A percentile compares a stretch with the other conserved stretches of the same genome.
phyloP scores from a whole-genome alignment of 2,113 vertebrate species.

The Callipepla californica region DNA sequence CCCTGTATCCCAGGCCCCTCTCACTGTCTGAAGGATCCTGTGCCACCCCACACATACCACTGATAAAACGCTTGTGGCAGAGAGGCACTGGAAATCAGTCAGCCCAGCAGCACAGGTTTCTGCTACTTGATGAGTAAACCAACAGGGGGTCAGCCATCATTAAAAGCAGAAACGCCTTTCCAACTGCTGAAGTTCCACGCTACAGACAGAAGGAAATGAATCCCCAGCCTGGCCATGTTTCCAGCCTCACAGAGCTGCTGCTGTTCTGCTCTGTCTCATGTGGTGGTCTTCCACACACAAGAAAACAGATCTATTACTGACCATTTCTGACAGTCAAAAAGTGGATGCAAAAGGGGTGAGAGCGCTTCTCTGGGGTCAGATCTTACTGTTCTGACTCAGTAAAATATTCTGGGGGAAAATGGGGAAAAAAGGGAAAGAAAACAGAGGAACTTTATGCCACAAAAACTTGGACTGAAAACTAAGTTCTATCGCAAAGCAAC shows the following conservation, averaged over 20 bases:
- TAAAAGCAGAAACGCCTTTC: not conserved
- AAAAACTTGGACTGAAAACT: not conserved
- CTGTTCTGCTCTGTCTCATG: not conserved
- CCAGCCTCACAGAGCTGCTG: not conserved
- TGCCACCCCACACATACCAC: not conserved
- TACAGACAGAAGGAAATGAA: not conserved
- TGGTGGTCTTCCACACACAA: not conserved
- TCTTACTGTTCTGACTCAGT: not conserved
- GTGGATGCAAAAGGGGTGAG: not conserved
- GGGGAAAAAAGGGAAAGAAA: not conserved
- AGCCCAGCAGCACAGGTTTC: not conserved
- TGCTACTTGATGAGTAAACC: not conserved
- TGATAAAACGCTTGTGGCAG: not conserved
- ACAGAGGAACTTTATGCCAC: not conserved
- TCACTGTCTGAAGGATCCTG: not conserved
- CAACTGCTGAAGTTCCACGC: not conserved
- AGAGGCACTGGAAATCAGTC: not conserved
- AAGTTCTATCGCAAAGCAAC: not conserved
- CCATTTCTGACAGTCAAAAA: not conserved
- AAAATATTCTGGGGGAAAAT: not conserved
- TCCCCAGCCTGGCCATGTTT: not conserved
- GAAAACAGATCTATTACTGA: not conserved
- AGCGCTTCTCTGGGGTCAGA: not conserved
- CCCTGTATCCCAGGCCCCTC: not conserved
- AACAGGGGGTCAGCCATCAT: not conserved